phyloP scores from a whole-genome alignment of 2,797 vertebrate species.

The Apodemus agrarius region DNA sequence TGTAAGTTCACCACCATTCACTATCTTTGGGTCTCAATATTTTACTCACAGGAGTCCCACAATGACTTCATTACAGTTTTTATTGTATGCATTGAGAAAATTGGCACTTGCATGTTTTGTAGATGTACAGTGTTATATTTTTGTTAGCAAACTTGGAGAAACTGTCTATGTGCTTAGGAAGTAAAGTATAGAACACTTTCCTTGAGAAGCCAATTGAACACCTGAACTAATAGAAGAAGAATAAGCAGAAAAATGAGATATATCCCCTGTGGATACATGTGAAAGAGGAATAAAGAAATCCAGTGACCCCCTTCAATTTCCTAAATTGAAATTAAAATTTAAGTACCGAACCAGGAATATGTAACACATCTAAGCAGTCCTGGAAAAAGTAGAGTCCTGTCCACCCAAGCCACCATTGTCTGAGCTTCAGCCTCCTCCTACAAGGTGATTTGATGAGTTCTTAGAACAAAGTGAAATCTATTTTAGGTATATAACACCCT shows the following conservation, averaged over 20 bases:
- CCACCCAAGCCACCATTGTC: not conserved
- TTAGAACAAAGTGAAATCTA: not conserved
- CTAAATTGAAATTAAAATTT: not conserved
- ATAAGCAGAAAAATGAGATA: not conserved
- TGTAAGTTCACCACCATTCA: not conserved
- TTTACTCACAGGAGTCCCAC: not conserved
- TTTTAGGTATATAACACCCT: not conserved
- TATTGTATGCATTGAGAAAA: not conserved
- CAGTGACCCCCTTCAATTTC: not conserved
- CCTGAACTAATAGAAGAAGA: not conserved
- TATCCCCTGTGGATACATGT: not conserved
- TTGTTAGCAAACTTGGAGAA: not conserved
- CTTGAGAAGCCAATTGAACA: not conserved
- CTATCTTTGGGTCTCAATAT: not conserved
- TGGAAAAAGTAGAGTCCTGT: not conserved
- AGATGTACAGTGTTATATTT: not conserved
- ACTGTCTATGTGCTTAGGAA: not conserved
- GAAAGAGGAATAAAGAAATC: not conserved
- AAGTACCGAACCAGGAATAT: not conserved
- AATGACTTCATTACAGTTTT: not conserved
- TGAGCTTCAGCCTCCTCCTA: not conserved
- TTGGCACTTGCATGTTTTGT: not conserved
- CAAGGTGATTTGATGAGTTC: not conserved
- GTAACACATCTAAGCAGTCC: not conserved
- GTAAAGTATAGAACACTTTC: not conserved